These are phyloP conservation scores for Diplodus sargus DNA, from an alignment of 2,797 vertebrate genomes.

Conservation along the genomic window DNA sequence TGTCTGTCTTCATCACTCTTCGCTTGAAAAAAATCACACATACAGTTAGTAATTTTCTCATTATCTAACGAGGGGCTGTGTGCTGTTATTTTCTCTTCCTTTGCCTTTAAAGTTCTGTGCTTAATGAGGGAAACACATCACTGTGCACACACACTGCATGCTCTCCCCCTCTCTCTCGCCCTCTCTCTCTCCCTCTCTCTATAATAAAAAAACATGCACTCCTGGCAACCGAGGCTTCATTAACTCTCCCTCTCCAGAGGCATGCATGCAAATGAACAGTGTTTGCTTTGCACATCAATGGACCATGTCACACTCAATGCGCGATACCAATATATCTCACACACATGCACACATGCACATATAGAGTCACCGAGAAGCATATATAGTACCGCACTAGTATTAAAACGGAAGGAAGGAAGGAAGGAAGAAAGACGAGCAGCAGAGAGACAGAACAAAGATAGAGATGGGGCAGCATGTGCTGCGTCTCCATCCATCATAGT, in stretches of 20 bases:
- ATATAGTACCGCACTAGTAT: not conserved
- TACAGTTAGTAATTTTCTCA: constrained; percentile 32
- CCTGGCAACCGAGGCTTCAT: constrained; percentile 74
- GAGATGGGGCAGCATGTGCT: constrained; percentile 49
- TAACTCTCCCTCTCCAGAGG: constrained; percentile 73
- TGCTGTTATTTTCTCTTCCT: constrained; percentile 32
- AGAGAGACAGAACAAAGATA: constrained; percentile 44
- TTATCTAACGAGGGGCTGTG: constrained; percentile 33
- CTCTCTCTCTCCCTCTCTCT: constrained; percentile 20
- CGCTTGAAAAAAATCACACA: constrained; percentile 28
- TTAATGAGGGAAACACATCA: constrained; percentile 65
- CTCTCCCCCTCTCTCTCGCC: constrained; percentile 20
- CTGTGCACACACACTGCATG: constrained; percentile 39
- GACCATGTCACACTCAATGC: constrained; percentile 60
- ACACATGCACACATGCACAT: constrained; percentile 1
- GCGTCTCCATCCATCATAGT: constrained; percentile 72
- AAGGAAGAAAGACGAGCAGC: not conserved
- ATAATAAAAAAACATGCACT: constrained; percentile 69
- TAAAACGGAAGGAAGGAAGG: not conserved
- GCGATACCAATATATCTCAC: constrained; percentile 51
- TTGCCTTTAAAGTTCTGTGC: constrained; percentile 39
- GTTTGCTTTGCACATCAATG: constrained; percentile 81
- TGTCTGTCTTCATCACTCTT: constrained; percentile 24
- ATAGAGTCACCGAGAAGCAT: not conserved
- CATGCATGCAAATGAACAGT: constrained; percentile 76